Conservation (phyloP, 30 jellyfish, hydroid and myxozoan genomes). For the Cassiopea andromeda region DNA sequence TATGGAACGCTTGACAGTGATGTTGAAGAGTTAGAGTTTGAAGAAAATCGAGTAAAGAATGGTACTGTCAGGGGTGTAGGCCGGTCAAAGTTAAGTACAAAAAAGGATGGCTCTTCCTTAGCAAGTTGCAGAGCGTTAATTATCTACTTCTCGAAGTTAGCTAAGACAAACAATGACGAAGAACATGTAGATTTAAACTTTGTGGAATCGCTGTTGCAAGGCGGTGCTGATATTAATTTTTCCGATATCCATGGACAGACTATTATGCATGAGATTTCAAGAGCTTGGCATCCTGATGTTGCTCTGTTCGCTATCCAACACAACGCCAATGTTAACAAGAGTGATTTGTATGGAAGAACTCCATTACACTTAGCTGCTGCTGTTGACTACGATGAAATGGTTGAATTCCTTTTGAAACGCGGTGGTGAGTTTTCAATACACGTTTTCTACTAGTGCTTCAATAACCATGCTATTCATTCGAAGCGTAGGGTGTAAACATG, state of each 20-base stretch:
- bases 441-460: neutral
- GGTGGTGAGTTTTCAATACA: constrained; percentile 84
- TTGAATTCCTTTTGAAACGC: constrained; percentile 80
- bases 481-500: neutral
- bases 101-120: constrained; percentile 82
- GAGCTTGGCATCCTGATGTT: constrained; percentile 99
- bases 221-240: constrained; percentile 97
- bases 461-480: neutral
- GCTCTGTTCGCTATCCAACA: constrained; percentile 96
- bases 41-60: constrained; percentile 66
- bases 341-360: constrained; percentile 92
- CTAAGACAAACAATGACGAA: constrained; percentile 91
- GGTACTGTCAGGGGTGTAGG: constrained; percentile 64
- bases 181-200: constrained; percentile 91
- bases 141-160: constrained; percentile 95
- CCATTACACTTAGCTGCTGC: constrained; percentile 99
- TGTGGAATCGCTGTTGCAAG: constrained; percentile 93
- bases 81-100: constrained; percentile 48
- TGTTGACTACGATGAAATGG: constrained; percentile 98
- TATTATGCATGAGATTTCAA: constrained; percentile 88
- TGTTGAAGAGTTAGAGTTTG: constrained; percentile 97
- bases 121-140: constrained; percentile 99
- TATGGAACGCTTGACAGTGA: constrained; percentile 98
- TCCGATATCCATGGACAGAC: constrained; percentile 97
- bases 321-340: constrained; percentile 93